phyloP scores from a whole-genome alignment of 2,888 invertebrate species.

The Gymnosoma rotundatum region DNA sequence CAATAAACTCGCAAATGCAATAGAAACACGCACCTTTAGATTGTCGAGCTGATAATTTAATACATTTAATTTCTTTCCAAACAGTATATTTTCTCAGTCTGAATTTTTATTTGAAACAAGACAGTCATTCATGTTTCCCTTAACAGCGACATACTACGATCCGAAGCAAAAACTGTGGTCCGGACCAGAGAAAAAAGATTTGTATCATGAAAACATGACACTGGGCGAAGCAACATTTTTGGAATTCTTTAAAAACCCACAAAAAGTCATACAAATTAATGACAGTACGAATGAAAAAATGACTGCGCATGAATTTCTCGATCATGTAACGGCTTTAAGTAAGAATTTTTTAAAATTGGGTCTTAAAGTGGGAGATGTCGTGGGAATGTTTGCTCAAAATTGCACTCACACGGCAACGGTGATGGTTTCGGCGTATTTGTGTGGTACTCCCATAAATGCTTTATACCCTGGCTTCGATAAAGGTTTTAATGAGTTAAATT shows the following conservation, averaged over 20 bases:
- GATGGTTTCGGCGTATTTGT: conserved; percentile 76
- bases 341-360: conserved; percentile 61
- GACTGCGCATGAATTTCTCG: conserved; percentile 74
- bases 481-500: conserved; percentile 66
- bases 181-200: conserved; percentile 74
- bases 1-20: neutral
- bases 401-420: conserved; percentile 76
- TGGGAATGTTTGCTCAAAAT: conserved; percentile 77
- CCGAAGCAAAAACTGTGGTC: conserved; percentile 76
- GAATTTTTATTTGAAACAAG: neutral
- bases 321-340: conserved; percentile 73
- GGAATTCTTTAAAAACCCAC: conserved; percentile 72
- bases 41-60: conserved; percentile 12
- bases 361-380: conserved; percentile 75
- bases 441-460: conserved; percentile 77
- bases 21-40: neutral
- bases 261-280: conserved; percentile 77
- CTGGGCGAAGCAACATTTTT: conserved; percentile 76
- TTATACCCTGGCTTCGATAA: conserved; percentile 75
- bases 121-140: conserved; percentile 49
- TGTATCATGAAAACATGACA: conserved; percentile 76
- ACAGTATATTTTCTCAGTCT: conserved; percentile 14
- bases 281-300: conserved; percentile 75
- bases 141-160: conserved; percentile 76
- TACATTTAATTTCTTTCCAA: neutral